These are phyloP conservation scores for Gasterosteus nipponicus DNA, from an alignment of 2,113 vertebrate genomes.

Conservation along the genomic window DNA sequence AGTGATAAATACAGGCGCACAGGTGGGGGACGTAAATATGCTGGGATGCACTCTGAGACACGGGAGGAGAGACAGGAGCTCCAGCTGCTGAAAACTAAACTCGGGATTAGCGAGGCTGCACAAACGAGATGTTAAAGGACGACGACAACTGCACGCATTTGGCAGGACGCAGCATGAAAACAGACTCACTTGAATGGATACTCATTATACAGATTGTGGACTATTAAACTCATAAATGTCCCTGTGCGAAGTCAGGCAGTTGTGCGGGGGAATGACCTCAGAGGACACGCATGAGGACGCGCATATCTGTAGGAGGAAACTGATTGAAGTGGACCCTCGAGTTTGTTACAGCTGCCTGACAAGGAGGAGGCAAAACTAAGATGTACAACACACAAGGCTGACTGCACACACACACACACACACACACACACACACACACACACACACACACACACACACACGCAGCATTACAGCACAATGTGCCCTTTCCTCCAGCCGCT, in stretches of 20 bases:
- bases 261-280: slow-evolving; percentile 31
- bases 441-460: slow-evolving; percentile 10
- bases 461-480: slow-evolving; percentile 17
- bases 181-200: slow-evolving; percentile 25
- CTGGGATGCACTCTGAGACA: background rate
- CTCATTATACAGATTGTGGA: slow-evolving; percentile 28
- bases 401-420: slow-evolving; percentile 15
- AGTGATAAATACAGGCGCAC: slow-evolving; percentile 17
- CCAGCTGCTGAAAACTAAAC: slow-evolving; percentile 2
- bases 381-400: slow-evolving; percentile 5
- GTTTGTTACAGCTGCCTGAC: slow-evolving; percentile 40
- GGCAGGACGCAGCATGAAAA: slow-evolving; percentile 29
- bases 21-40: background rate
- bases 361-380: slow-evolving; percentile 31
- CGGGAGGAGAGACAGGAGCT: background rate
- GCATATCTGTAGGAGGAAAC: slow-evolving; percentile 26
- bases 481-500: slow-evolving; percentile 39
- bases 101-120: slow-evolving; percentile 4
- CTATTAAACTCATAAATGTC: slow-evolving; percentile 36
- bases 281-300: slow-evolving; percentile 28
- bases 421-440: slow-evolving; percentile 1
- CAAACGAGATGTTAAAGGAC: slow-evolving; percentile 3
- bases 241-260: slow-evolving; percentile 24
- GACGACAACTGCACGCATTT: slow-evolving; percentile 14
- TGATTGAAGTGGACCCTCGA: slow-evolving; percentile 41